Base-by-base conservation (phyloP, 1,140 invertebrate genomes). In the Microplitis demolitor region DNA sequence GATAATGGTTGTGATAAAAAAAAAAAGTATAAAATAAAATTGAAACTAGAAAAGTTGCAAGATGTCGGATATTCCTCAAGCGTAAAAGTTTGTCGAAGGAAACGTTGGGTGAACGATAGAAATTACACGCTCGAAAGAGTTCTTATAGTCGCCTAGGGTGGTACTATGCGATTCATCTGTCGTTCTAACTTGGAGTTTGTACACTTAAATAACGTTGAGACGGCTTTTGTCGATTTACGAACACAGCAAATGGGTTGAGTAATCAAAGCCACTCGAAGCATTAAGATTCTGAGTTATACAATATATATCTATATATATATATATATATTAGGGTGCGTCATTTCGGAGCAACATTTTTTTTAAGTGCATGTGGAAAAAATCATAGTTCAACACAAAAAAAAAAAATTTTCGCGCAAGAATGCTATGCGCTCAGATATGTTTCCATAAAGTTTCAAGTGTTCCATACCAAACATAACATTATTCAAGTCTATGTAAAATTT, bases 71-170 rank as follows among this genome's bases (percentile, higher is more conserved):
- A 69, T 50, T n/a, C 45, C 60, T n/a, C 56, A 54, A 56, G 61
- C 64, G 63, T 54, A 61, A 72, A 72, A 68, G 64, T 72, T 72
- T 72, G 53, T 39, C 64, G 64, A 72, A 72, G 45, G 71, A 72
- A 72, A 72, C 34, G 56, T 72, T 58, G 54, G 45, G 53, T 67
- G 71, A 72, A 67, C 64, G 71, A 72, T 72, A 64, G 71, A 72
- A 72, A 72, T 72, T 72, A 72, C 71, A 72, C 64, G 71, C 71
- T 72, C 39, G 53, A 50, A 67, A 61, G 71, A 67, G 35, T 72
- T 72, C 70, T 72, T 72, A 72, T 72, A 72, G 70, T 34, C 53
- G 63, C 71, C 71, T 72, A 67, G 71, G 56, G 71, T 45, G 39
- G 39, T 67, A 51, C 56, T 66, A 54, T 67, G 66, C 64, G 64